Percentiles rank a stretch among this genome's conserved stretches.
Evolutionary conservation across 2,797 vertebrate genomes (phyloP).

Genomic region (Parauchenoglanis punctatus): DNA sequence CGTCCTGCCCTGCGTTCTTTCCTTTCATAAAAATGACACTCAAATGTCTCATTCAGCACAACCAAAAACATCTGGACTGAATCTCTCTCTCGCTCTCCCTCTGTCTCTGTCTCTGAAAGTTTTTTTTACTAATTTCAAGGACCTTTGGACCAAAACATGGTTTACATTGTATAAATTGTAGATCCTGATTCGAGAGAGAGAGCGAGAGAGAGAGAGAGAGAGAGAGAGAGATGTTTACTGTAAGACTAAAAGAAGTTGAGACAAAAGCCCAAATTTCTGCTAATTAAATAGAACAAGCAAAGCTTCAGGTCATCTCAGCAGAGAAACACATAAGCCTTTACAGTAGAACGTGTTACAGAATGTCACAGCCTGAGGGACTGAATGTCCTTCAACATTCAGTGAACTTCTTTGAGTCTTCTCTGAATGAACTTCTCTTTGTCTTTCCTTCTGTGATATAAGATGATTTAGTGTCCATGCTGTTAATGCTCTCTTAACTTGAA

Average conservation of each 20-base stretch:
- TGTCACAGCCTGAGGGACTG: constrained; percentile 1
- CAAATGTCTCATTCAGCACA: constrained; percentile 66
- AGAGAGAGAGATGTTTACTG: background rate
- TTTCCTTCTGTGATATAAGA: background rate
- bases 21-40: constrained; percentile 76
- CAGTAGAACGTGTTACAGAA: background rate
- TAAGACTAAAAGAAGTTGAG: background rate
- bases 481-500: background rate
- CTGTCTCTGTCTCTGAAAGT: constrained; percentile 8
- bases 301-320: background rate
- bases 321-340: background rate
- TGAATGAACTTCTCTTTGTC: no score
- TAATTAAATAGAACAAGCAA: background rate
- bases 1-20: constrained; percentile 64
- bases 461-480: background rate
- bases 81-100: constrained; percentile 52
- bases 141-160: constrained; percentile 12
- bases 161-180: constrained; percentile 11
- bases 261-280: background rate
- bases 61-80: constrained; percentile 72
- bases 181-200: background rate
- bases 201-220: constrained; percentile 7
- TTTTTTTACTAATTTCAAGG: constrained; percentile 3
- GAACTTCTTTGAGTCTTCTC: no score
- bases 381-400: no score